Evolutionary conservation across 2,797 vertebrate genomes (phyloP).

Genomic region (Bryconaethiops microstoma): DNA sequence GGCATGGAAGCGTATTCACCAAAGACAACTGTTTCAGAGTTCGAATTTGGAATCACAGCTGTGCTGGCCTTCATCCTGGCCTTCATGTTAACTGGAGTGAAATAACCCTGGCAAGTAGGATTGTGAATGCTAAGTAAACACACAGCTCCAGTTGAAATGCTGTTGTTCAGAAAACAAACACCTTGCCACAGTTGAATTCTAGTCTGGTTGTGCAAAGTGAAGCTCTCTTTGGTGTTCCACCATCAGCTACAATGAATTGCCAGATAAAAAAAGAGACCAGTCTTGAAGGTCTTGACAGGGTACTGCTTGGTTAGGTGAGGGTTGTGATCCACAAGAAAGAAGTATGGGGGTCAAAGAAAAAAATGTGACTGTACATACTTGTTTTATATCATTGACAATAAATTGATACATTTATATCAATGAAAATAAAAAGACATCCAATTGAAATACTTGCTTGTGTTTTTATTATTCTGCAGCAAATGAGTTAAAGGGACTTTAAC

Average conservation of each 20-base stretch:
- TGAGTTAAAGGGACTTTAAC: neutral
- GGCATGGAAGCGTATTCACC: conserved; percentile 1
- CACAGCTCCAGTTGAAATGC: neutral
- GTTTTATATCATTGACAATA: neutral
- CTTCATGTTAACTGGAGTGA: neutral
- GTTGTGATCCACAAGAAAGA: conserved; percentile 17
- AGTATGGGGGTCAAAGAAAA: neutral
- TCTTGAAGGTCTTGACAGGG: neutral
- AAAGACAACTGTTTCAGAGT: conserved; percentile 12
- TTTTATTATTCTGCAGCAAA: conserved; percentile 21
- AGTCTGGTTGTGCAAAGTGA: neutral
- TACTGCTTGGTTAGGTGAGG: conserved; percentile 15
- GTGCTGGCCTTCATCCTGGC: neutral
- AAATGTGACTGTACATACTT: conserved; percentile 11
- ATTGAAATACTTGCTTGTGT: conserved; percentile 36
- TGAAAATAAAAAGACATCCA: neutral
- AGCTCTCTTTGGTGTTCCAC: neutral
- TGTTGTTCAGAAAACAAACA: conserved; percentile 13
- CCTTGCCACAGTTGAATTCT: neutral
- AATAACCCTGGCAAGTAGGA: neutral
- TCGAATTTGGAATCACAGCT: neutral
- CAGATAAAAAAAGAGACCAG: neutral
- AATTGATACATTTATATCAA: conserved; percentile 34
- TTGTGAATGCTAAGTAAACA: neutral
- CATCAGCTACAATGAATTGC: neutral